These are phyloP conservation scores for Lochmaea crataegi DNA, from an alignment of 2,888 invertebrate genomes.

Conservation along the genomic window DNA sequence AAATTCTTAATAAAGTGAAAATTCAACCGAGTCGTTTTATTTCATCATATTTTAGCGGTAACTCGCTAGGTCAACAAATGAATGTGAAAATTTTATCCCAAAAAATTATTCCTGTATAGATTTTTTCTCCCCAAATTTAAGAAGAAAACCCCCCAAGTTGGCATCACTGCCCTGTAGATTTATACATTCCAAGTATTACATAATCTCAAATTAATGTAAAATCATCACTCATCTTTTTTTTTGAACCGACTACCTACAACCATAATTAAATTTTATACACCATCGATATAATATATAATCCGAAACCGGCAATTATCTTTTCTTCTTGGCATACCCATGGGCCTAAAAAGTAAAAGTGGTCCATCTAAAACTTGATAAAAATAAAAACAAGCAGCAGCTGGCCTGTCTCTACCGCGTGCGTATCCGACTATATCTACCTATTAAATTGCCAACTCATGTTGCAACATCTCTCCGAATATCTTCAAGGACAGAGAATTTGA, in stretches of 20 bases:
- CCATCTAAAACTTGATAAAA: constrained; percentile 34
- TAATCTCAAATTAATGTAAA: not conserved
- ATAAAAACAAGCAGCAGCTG: constrained; percentile 37
- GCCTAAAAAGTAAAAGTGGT: constrained; percentile 54
- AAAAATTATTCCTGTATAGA: no score
- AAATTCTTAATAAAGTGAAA: no score
- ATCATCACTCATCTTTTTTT: not conserved
- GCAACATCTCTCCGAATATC: not conserved
- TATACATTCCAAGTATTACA: not conserved
- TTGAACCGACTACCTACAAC: not conserved
- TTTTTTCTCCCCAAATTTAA: no score
- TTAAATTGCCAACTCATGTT: not conserved
- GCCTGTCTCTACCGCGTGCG: constrained; percentile 39
- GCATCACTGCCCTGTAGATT: no score
- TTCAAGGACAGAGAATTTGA: not conserved
- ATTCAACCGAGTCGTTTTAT: no score
- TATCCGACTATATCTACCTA: constrained; percentile 39
- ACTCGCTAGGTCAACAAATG: no score
- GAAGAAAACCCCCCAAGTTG: no score
- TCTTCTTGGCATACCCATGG: constrained; percentile 30
- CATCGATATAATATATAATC: constrained; percentile 21
- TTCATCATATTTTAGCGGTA: no score
- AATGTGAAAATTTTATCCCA: no score
- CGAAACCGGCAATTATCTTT: constrained; percentile 37
- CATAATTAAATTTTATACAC: constrained; percentile 25